Percentiles rank a stretch among this genome's conserved stretches.
Conservation (phyloP, 2,888 invertebrate species). For the Cantharis lateralis region DNA sequence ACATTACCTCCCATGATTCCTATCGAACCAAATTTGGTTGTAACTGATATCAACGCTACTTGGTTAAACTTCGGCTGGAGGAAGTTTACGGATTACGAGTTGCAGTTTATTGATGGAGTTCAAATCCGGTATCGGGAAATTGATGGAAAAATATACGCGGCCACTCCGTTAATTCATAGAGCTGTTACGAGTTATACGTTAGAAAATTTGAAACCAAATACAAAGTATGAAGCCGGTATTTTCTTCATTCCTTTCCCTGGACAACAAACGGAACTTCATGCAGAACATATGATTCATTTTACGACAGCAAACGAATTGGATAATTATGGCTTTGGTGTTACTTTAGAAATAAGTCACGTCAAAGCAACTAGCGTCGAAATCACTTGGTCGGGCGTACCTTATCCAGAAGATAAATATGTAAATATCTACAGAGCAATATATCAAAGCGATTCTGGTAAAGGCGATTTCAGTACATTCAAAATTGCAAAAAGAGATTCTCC, state of each 20-base stretch:
- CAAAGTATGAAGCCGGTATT: slow-evolving; percentile 81
- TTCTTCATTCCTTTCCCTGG: slow-evolving; percentile 83
- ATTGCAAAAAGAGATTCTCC: slow-evolving; percentile 74
- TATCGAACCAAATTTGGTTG: slow-evolving; percentile 74
- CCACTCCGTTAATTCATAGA: slow-evolving; percentile 82
- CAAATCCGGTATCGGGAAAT: slow-evolving; percentile 84
- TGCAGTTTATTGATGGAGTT: slow-evolving; percentile 85
- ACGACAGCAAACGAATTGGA: slow-evolving; percentile 74
- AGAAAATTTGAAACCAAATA: slow-evolving; percentile 76
- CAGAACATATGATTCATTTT: slow-evolving; percentile 71
- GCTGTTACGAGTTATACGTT: slow-evolving; percentile 79
- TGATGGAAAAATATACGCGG: slow-evolving; percentile 81
- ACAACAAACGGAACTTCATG: slow-evolving; percentile 77
- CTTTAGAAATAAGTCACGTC: slow-evolving; percentile 74
- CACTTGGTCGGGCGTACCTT: slow-evolving; percentile 82
- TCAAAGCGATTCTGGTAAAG: slow-evolving; percentile 74
- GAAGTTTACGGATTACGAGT: slow-evolving; percentile 77
- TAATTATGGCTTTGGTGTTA: slow-evolving; percentile 82
- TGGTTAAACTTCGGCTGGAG: slow-evolving; percentile 82
- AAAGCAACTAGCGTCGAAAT: slow-evolving; percentile 79
- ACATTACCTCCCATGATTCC: slow-evolving; percentile 65
- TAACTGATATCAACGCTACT: slow-evolving; percentile 77
- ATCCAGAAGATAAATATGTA: slow-evolving; percentile 88
- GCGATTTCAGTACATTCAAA: slow-evolving; percentile 75
- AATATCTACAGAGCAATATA: slow-evolving; percentile 87